phyloP scores from a whole-genome alignment of 1,140 invertebrate genomes.

The Aphis gossypii region DNA sequence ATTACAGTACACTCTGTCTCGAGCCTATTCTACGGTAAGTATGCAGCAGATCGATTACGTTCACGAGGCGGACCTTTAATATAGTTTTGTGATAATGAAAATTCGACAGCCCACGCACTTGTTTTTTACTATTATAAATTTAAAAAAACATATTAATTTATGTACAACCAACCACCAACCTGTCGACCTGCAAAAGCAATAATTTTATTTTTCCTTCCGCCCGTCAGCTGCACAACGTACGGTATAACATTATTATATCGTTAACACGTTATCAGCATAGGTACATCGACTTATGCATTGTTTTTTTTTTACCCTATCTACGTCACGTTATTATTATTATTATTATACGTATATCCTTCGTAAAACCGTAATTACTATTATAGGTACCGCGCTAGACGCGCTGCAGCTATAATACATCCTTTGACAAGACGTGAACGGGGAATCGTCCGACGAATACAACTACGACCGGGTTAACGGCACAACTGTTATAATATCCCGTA shows the following conservation, averaged over 20 bases:
- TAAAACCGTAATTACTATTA: constrained; percentile 32
- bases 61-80: neutral
- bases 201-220: neutral
- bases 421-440: neutral
- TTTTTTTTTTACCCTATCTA: constrained; percentile 25
- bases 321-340: neutral
- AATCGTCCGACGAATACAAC: neutral
- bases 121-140: neutral
- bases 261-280: constrained; percentile 28
- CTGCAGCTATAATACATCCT: neutral
- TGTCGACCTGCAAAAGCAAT: constrained; percentile 32
- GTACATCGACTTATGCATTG: constrained; percentile 16
- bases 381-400: neutral
- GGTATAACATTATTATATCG: neutral
- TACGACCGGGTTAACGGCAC: constrained; percentile 46
- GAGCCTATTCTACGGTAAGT: neutral
- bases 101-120: neutral
- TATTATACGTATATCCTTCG: neutral
- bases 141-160: constrained; percentile 7
- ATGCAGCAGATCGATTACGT: neutral
- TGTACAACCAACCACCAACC: constrained; percentile 10
- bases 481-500: constrained; percentile 34
- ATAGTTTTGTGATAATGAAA: neutral
- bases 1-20: neutral
- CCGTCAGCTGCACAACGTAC: constrained; percentile 54